phyloP scores from a whole-genome alignment of 2,888 invertebrate species.

The Idaea dimidiata region DNA sequence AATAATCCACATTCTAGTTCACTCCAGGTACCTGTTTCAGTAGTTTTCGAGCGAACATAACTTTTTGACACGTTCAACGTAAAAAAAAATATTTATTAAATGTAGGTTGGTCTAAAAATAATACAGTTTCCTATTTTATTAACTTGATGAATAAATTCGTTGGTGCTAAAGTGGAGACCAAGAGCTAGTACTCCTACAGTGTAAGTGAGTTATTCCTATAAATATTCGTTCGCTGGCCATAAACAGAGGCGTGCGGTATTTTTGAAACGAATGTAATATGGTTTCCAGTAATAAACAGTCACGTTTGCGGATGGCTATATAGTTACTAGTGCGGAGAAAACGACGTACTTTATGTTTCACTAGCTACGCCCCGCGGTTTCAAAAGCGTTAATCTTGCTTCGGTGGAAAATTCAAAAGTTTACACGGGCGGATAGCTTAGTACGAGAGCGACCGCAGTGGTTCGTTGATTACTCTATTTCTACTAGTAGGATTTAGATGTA shows the following conservation, averaged over 20 bases:
- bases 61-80: background rate
- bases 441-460: no score
- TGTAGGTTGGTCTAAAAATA: background rate
- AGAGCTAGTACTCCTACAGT: background rate
- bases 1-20: background rate
- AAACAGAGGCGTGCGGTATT: slow-evolving; percentile 8
- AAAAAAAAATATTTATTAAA: background rate
- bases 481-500: no score
- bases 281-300: slow-evolving; percentile 6
- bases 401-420: no score
- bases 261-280: slow-evolving; percentile 4
- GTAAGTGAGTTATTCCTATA: slow-evolving; percentile 17
- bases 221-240: slow-evolving; percentile 23
- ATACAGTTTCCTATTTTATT: background rate
- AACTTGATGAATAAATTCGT: background rate
- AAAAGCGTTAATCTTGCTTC: no score
- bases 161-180: background rate
- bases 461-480: no score
- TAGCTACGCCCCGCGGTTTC: no score
- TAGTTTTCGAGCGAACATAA: background rate
- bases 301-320: background rate
- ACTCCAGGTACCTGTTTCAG: slow-evolving; percentile 3
- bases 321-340: background rate
- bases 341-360: background rate
- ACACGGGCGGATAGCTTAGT: no score